phyloP scores from a whole-genome alignment of 2,888 invertebrate genomes.

The Eupithecia abbreviata region DNA sequence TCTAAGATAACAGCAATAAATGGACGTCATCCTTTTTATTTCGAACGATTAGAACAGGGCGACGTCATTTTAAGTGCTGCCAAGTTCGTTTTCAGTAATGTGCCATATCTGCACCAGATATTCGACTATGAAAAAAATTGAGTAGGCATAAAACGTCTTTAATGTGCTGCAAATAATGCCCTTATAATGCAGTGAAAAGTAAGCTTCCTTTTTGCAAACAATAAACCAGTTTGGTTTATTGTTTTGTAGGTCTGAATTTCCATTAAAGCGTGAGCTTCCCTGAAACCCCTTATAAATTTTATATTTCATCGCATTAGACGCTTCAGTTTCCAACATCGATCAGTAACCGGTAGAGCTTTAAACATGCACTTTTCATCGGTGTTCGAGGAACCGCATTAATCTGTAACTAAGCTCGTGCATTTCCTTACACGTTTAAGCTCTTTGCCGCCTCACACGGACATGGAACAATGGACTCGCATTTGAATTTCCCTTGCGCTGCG shows the following conservation, averaged over 20 bases:
- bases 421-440: conserved; percentile 67
- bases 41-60: not conserved
- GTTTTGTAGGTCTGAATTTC: conserved; percentile 2
- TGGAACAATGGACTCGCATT: conserved; percentile 70
- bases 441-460: conserved; percentile 57
- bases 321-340: conserved; percentile 41
- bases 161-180: not conserved
- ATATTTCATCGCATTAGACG: conserved; percentile 33
- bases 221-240: not conserved
- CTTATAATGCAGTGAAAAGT: not conserved
- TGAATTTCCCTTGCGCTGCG: conserved; percentile 61
- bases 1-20: too few relatives aligned
- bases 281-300: conserved; percentile 8
- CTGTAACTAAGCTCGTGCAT: conserved; percentile 57
- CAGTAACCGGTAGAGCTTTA: conserved; percentile 34
- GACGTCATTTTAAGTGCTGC: not conserved
- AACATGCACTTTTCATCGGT: conserved; percentile 43
- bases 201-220: not conserved
- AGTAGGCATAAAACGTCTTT: not conserved
- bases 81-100: not conserved
- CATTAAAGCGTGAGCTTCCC: not conserved
- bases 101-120: not conserved
- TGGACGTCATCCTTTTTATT: too few relatives aligned
- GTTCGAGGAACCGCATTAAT: conserved; percentile 58
- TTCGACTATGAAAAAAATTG: not conserved